Evolutionary conservation across 2,797 vertebrate species (phyloP).

Genomic region (Coracias cyanogaster): DNA sequence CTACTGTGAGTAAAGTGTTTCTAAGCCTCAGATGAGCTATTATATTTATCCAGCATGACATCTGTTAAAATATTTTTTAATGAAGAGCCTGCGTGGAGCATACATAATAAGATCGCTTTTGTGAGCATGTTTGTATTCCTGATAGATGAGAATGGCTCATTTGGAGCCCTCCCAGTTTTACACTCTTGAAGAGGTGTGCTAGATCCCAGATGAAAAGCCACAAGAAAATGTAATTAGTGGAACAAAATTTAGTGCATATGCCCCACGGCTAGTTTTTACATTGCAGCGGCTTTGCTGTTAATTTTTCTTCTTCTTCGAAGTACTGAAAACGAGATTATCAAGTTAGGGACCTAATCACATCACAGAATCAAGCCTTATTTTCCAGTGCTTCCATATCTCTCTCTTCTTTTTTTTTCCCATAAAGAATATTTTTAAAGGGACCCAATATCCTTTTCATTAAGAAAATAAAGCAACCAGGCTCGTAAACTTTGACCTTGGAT

Average conservation of each 20-base stretch:
- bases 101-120: conserved; percentile 39
- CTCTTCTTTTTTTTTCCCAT: not conserved
- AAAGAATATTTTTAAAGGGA: conserved; percentile 7
- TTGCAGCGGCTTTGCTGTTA: conserved; percentile 24
- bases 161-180: conserved; percentile 46
- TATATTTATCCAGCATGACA: conserved; percentile 62
- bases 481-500: not conserved
- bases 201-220: conserved; percentile 45
- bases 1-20: conserved; percentile 30
- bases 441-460: not conserved
- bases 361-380: conserved; percentile 8
- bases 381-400: not conserved
- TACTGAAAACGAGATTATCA: conserved; percentile 34
- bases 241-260: conserved; percentile 46
- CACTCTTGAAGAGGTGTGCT: not conserved
- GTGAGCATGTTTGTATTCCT: conserved; percentile 25
- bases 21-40: conserved; percentile 43
- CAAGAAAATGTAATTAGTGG: conserved; percentile 62
- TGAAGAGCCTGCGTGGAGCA: conserved; percentile 20
- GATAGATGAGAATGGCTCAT: conserved; percentile 42
- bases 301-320: not conserved
- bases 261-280: conserved; percentile 2
- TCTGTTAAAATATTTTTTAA: conserved; percentile 68
- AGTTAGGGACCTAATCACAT: conserved; percentile 21
- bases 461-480: not conserved